A percentile compares a stretch with the other conserved stretches of the same genome.
Evolutionary conservation across 2,888 invertebrate genomes (phyloP).

Genomic region (Tiliacea citrago): DNA sequence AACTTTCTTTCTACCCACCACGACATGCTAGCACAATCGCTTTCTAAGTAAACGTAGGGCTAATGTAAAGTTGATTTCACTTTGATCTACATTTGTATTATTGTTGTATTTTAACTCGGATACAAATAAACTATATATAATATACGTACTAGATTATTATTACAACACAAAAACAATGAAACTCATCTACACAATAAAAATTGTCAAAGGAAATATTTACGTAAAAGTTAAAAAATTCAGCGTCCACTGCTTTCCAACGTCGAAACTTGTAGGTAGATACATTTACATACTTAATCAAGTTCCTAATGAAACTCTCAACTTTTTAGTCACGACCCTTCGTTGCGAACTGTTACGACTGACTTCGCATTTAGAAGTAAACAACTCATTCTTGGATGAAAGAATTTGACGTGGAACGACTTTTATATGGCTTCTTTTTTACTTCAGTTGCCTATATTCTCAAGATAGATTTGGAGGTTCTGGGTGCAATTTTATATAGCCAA

Average conservation of each 20-base stretch:
- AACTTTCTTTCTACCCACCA: neutral
- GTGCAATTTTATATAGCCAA: neutral
- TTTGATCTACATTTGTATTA: neutral
- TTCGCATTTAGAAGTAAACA: constrained; percentile 51
- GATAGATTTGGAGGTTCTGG: neutral
- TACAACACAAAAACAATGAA: constrained; percentile 6
- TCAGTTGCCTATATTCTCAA: neutral
- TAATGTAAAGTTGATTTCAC: neutral
- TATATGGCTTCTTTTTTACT: constrained; percentile 8
- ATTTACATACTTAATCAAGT: constrained; percentile 67
- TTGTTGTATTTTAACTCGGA: neutral
- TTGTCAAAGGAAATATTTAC: constrained; percentile 36
- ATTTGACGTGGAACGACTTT: constrained; percentile 9
- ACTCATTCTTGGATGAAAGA: constrained; percentile 49
- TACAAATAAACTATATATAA: neutral
- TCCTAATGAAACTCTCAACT: constrained; percentile 56
- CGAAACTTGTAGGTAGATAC: constrained; percentile 47
- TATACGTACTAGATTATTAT: neutral
- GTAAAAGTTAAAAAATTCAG: constrained; percentile 35
- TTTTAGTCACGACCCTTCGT: constrained; percentile 53
- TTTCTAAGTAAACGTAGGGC: neutral
- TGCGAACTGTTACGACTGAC: constrained; percentile 47
- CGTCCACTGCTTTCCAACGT: constrained; percentile 31
- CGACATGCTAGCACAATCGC: neutral
- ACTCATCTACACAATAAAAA: constrained; percentile 9